A percentile compares a stretch with the other conserved stretches of the same genome.
Conservation (phyloP, 2,797 vertebrate genomes). For the Sebastiscus albofasciatus region DNA sequence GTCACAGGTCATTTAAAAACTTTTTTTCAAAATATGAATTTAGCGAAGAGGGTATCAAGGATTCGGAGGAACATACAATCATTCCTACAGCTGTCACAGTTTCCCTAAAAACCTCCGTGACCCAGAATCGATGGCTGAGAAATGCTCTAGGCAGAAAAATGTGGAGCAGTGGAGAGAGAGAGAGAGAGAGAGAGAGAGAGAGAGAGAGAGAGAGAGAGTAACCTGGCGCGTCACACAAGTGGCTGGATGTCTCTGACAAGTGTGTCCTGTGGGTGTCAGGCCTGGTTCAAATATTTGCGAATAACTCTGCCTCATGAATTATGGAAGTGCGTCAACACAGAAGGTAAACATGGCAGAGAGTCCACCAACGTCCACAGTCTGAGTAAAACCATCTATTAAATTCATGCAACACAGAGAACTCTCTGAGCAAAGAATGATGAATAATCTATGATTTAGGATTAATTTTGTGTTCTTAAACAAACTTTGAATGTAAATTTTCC, state of each 20-base stretch:
- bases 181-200: neutral
- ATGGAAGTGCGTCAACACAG: slow-evolving; percentile 34
- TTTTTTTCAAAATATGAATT: neutral
- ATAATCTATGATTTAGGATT: neutral
- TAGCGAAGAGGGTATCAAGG: neutral
- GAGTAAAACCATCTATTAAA: neutral
- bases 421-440: neutral
- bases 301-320: slow-evolving; percentile 24
- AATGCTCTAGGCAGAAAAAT: neutral
- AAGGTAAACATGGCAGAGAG: slow-evolving; percentile 18
- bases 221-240: slow-evolving; percentile 4
- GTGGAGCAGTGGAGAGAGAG: slow-evolving; percentile 28
- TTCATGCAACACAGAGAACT: neutral
- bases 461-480: neutral
- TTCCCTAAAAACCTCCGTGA: slow-evolving; percentile 35
- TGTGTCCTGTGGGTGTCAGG: slow-evolving; percentile 27
- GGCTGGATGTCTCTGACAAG: slow-evolving; percentile 45
- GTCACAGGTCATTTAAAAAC: neutral
- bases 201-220: neutral
- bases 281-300: slow-evolving; percentile 33
- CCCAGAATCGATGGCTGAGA: slow-evolving; percentile 30
- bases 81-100: slow-evolving; percentile 32
- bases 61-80: slow-evolving; percentile 5
- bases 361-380: neutral
- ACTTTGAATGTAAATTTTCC: neutral